Conservation (phyloP, 1,140 invertebrate species). For the Chlorops oryzae region DNA sequence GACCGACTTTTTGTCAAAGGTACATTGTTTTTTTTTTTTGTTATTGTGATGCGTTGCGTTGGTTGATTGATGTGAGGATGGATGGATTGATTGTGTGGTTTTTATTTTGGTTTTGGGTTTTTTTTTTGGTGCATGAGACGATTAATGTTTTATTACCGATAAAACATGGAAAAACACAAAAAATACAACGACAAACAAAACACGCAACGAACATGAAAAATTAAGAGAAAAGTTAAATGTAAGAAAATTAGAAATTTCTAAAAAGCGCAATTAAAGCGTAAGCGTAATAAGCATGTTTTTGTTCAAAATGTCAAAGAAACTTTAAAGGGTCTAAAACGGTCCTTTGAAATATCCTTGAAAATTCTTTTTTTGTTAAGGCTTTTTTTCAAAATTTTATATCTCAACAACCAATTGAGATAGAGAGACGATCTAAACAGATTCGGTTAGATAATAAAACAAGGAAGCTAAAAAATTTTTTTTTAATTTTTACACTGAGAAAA, state of each 20-base stretch:
- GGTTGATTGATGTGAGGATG: slow-evolving; percentile 9
- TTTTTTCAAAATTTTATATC: too few species aligned
- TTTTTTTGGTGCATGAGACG: slow-evolving; percentile 23
- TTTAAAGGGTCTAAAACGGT: too few species aligned
- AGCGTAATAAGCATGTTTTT: slow-evolving; percentile 4
- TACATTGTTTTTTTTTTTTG: slow-evolving; percentile 13
- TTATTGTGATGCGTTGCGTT: slow-evolving; percentile 10
- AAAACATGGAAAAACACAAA: too few species aligned
- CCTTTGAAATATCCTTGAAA: too few species aligned
- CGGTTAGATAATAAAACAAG: too few species aligned
- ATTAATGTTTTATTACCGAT: slow-evolving; percentile 43
- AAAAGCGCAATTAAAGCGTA: slow-evolving; percentile 8
- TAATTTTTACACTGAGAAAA: too few species aligned
- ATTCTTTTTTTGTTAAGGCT: too few species aligned
- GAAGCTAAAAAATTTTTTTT: too few species aligned
- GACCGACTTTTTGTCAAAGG: too few species aligned
- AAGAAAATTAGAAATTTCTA: too few species aligned
- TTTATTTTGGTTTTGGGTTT: slow-evolving; percentile 14
- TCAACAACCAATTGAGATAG: too few species aligned
- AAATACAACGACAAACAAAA: slow-evolving; percentile 41
- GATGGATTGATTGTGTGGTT: slow-evolving; percentile 15
- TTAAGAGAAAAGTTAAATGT: slow-evolving; percentile 26
- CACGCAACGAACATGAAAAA: slow-evolving; percentile 31
- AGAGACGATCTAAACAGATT: too few species aligned
- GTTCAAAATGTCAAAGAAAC: neutral